Evolutionary conservation across 2,797 vertebrate genomes (phyloP), one percentile per base, ranked within the genome.

Genomic region (Furcifer pardalis): DNA sequence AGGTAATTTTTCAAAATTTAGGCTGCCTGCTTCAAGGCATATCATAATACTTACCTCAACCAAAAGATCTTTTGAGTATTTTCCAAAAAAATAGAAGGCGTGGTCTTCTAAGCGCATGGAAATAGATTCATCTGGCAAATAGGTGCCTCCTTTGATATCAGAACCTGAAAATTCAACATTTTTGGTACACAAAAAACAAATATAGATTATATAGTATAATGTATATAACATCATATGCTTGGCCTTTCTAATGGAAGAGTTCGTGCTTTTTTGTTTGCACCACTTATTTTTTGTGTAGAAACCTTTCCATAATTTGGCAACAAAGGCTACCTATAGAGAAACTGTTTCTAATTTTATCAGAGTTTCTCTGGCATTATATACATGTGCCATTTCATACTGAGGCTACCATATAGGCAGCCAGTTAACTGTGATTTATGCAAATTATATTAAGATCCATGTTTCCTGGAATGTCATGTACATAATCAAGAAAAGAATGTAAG

Each of bases 141-240:
- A 93, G 91, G 96, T 96, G 71, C 94, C 97, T 72, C 98, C 98
- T 96, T 99, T 99, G 81, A 97, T 98, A 90, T 98, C 97, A 15
- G 97, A 97, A 46, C 98, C 98, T 99, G 65, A 17, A 91, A 90
- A 82, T 71, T 32, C 89, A 87, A 60, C 32, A 86, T 37, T 2
- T 52, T 7, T 30, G 77, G 19, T 40, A 81, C 25, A 72, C 37
- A 63, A 56, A 86, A 91, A 83, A 59, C 37, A n/a, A 25, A 40
- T 32, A 79, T 65, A 35, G 37, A 59, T 73, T 59, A 78, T 46
- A 19, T 44, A 56, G 71, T 49, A 49, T 37, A 9, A 30, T n/a
- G 19, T 9, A 65, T 52, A 25, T 13, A 37, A 27, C 27, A 27
- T 69, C 25, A 52, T 27, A 46, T 37, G 1, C 25, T 75, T 32